Conservation (phyloP, 2,888 invertebrate genomes). For the Drosophila austrosaltans region DNA sequence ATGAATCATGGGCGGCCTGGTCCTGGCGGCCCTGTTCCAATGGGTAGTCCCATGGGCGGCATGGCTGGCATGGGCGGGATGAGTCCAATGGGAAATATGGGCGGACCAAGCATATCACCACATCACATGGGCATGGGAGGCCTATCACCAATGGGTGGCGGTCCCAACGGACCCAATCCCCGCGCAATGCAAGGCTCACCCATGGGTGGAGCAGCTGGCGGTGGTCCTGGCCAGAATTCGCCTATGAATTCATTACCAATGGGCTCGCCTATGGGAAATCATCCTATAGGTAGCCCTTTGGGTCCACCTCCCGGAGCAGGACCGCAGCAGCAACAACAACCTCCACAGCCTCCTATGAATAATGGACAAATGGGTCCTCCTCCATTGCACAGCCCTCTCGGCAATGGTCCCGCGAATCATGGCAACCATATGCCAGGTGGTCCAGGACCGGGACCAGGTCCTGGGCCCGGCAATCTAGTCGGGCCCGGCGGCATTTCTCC, state of each 20-base stretch:
- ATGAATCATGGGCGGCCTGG: conserved; percentile 81
- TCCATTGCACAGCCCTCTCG: conserved; percentile 89
- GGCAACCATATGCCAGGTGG: conserved; percentile 84
- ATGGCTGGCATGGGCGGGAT: conserved; percentile 85
- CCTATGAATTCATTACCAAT: conserved; percentile 90
- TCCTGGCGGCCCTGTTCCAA: conserved; percentile 78
- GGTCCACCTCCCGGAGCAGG: conserved; percentile 61
- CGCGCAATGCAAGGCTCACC: conserved; percentile 88
- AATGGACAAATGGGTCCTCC: conserved; percentile 91
- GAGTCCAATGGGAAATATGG: conserved; percentile 85
- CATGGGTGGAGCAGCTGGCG: conserved; percentile 85
- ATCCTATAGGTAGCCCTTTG: conserved; percentile 85
- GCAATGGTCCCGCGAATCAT: conserved; percentile 86
- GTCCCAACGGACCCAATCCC: conserved; percentile 84
- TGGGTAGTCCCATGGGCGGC: conserved; percentile 85
- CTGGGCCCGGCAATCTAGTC: conserved; percentile 71
- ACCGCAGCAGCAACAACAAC: conserved; percentile 65
- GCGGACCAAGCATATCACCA: conserved; percentile 84
- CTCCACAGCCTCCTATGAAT: conserved; percentile 85
- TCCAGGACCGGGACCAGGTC: conserved; percentile 79
- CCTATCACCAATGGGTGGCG: conserved; percentile 85
- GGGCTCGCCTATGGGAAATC: conserved; percentile 89
- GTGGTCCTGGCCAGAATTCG: conserved; percentile 87
- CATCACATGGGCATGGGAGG: conserved; percentile 82
- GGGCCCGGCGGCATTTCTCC: conserved; percentile 79